Conservation (phyloP, 1,140 invertebrate genomes). For the Dermatophagoides farinae region DNA sequence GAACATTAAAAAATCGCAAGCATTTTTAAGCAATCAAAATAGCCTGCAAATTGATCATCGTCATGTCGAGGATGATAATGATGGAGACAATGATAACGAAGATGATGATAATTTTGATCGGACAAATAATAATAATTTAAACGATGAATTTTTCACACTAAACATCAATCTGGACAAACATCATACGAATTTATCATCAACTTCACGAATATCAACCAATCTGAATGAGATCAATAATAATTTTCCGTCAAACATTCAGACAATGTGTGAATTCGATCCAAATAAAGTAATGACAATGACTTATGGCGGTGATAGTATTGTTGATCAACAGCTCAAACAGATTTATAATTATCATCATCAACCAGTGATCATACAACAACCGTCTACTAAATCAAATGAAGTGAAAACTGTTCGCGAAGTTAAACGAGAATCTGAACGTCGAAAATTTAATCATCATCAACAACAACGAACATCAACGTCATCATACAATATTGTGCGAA, state of each 20-base stretch:
- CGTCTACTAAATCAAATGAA: constrained; percentile 27
- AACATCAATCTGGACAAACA: constrained; percentile 7
- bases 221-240: neutral
- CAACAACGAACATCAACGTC: neutral
- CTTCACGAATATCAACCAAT: neutral
- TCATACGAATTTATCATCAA: neutral
- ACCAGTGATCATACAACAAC: neutral
- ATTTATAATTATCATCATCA: constrained; percentile 6
- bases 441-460: constrained; percentile 21
- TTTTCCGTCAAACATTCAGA: neutral
- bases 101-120: neutral
- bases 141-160: constrained; percentile 4
- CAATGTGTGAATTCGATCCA: neutral
- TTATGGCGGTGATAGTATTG: neutral
- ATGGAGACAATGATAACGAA: too few relatives aligned
- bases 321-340: constrained; percentile 5
- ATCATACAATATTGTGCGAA: neutral
- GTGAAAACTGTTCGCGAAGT: constrained; percentile 82
- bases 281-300: neutral
- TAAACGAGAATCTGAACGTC: constrained; percentile 64
- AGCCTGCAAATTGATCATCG: too few relatives aligned
- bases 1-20: neutral
- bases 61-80: too few relatives aligned
- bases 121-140: neutral
- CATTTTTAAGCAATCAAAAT: neutral